Evolutionary conservation across 2,888 invertebrate species (phyloP).

Genomic region (Netelia melanura): DNA sequence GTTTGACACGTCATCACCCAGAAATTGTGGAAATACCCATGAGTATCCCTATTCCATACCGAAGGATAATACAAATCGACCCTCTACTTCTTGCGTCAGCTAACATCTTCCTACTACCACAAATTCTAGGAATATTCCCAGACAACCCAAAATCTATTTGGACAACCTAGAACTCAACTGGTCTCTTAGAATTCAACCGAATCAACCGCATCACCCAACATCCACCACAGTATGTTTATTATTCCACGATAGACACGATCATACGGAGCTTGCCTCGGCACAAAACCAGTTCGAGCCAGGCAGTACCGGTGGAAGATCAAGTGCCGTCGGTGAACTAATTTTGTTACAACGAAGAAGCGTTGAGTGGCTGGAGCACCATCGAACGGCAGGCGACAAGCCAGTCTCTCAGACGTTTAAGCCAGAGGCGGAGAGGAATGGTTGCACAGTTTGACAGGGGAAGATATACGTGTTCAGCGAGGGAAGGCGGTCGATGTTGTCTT

Average conservation of each 20-base stretch:
- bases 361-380: constrained; percentile 19
- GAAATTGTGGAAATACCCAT: constrained; percentile 22
- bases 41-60: not conserved
- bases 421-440: constrained; percentile 52
- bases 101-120: not conserved
- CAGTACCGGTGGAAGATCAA: constrained; percentile 57
- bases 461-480: constrained; percentile 10
- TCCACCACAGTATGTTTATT: too few relatives aligned
- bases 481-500: constrained; percentile 32
- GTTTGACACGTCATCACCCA: constrained; percentile 29
- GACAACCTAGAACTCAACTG: too few relatives aligned
- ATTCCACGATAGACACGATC: too few relatives aligned
- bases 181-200: too few relatives aligned
- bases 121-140: constrained; percentile 2
- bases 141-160: too few relatives aligned
- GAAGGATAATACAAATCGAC: too few relatives aligned
- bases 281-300: constrained; percentile 16
- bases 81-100: too few relatives aligned
- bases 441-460: constrained; percentile 39
- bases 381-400: constrained; percentile 42
- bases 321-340: constrained; percentile 59
- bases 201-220: too few relatives aligned
- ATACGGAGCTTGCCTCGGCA: not conserved
- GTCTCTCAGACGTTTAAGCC: constrained; percentile 64
- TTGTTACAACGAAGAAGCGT: constrained; percentile 48